Evolutionary conservation across 2,113 vertebrate genomes (phyloP).

Genomic region (Tonatia bakeri): DNA sequence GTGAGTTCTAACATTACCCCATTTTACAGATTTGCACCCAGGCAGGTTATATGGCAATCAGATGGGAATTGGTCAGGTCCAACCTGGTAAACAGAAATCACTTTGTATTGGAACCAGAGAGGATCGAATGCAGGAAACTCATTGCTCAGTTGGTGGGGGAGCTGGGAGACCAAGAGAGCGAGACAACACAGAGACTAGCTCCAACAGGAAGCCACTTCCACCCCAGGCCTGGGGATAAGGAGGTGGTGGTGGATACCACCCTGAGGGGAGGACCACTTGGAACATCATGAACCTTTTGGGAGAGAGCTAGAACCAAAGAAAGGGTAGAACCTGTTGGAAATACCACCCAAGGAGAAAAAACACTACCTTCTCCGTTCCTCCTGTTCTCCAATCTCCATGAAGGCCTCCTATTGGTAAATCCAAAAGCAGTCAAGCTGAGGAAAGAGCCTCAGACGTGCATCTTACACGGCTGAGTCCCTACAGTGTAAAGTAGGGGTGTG

Average conservation of each 20-base stretch:
- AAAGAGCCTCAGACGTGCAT: background rate
- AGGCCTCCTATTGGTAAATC: background rate
- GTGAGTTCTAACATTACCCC: background rate
- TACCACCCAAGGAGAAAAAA: background rate
- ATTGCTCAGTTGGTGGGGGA: background rate
- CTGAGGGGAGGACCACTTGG: too few relatives aligned
- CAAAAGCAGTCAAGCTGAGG: background rate
- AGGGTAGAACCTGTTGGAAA: background rate
- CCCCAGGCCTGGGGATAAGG: background rate
- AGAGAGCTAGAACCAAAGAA: background rate
- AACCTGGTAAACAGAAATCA: background rate
- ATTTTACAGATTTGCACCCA: background rate
- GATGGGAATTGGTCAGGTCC: background rate
- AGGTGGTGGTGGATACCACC: background rate
- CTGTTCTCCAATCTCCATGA: background rate
- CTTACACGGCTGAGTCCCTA: background rate
- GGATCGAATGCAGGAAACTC: background rate
- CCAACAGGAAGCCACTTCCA: background rate
- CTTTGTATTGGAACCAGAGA: background rate
- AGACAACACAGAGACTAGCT: background rate
- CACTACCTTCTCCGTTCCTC: background rate
- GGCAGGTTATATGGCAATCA: background rate
- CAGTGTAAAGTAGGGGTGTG: background rate
- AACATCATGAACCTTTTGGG: background rate
- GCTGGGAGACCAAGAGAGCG: background rate